Evolutionary conservation across 1,140 invertebrate genomes (phyloP).

Genomic region (Drosophila eugracilis): DNA sequence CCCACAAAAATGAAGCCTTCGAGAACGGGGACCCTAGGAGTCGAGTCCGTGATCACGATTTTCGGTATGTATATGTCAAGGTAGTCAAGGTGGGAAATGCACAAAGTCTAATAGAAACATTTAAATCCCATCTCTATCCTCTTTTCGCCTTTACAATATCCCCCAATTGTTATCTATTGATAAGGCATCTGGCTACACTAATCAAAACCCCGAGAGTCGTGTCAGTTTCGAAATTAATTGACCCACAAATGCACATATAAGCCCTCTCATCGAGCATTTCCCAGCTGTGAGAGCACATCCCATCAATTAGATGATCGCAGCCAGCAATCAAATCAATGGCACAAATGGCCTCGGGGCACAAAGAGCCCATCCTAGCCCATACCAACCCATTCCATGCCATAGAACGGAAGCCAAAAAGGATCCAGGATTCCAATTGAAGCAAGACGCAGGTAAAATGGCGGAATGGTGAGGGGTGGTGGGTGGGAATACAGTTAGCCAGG

Average conservation of each 20-base stretch:
- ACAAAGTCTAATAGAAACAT: background rate
- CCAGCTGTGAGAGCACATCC: conserved; percentile 21
- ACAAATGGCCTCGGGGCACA: conserved; percentile 45
- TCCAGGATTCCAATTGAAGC: background rate
- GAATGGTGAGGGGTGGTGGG: no score
- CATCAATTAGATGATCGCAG: conserved; percentile 48
- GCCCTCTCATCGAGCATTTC: background rate
- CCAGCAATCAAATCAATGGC: conserved; percentile 58
- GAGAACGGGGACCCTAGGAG: background rate
- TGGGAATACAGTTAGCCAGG: conserved; percentile 48
- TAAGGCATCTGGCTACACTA: background rate
- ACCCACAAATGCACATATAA: conserved; percentile 9
- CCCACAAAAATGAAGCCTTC: conserved; percentile 1
- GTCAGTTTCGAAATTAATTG: conserved; percentile 25
- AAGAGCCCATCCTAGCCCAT: conserved; percentile 1
- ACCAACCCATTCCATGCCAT: no score
- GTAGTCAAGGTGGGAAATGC: background rate
- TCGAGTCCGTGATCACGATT: background rate
- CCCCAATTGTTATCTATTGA: no score
- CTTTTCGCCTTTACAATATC: background rate
- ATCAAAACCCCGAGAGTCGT: background rate
- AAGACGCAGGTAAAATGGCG: background rate
- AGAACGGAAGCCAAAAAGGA: background rate
- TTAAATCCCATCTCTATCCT: background rate
- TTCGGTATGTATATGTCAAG: background rate